Base-by-base conservation (phyloP, 2,888 invertebrate species). In the Tipula vernalis region DNA sequence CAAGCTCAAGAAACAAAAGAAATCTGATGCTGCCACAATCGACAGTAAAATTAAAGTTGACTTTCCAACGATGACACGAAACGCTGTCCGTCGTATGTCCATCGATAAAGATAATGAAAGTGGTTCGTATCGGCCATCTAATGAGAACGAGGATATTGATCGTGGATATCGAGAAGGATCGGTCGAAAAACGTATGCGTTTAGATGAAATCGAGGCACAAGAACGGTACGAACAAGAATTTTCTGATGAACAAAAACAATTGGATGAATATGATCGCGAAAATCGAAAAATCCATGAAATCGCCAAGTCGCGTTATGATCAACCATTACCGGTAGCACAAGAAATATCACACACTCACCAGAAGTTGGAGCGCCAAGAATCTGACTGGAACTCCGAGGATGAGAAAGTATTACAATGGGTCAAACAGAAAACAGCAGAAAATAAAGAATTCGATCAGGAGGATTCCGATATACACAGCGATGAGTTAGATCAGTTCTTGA, bases 241-340 rank as follows among this genome's bases (percentile, higher is more conserved):
- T 36, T 90, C 90, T 0, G 90, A 91, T 10, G 94, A 94, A 88
- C 94, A 93, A 89, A 93, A 93, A 88, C 93, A 94, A 90, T 90
- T 93, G 89, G 92, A 92, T 10, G 93, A 94, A 85, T 95, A 92
- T 88, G 92, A 93, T 88, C 92, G 92, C 88, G 93, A 93, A 92
- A 92, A 93, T 89, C 91, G 92, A 85, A 92, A 92, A 86, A 92
- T 94, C 88, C 94, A 94, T 86, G 91, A 90, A 88, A 91, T 91
- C 86, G 91, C 91, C 3, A 90, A 91, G 51, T 89, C 90, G 51
- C 89, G 91, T 5, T 90, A 91, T 12, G 89, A 91, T 2, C 92
- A 92, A 88, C 91, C 91, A 71, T 91, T 90, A 87, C 86, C 87
- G 15, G 90, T 91, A 0, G 90, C 91, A 0, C 91, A 91, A 0